These are phyloP conservation scores for Solenopsis fugax DNA, from an alignment of 1,140 invertebrate genomes.

Conservation along the genomic window DNA sequence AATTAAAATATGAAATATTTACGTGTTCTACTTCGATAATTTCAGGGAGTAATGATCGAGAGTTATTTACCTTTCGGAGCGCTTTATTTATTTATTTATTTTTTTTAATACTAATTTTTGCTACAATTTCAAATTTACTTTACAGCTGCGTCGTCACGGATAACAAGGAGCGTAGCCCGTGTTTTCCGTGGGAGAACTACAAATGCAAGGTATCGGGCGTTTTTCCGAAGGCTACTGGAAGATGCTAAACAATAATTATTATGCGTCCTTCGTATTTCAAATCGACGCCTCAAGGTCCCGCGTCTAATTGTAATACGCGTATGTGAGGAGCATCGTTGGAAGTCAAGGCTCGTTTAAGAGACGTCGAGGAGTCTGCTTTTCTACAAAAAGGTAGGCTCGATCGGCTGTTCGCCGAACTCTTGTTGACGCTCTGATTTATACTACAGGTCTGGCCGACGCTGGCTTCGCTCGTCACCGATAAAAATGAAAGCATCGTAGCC, in stretches of 20 bases:
- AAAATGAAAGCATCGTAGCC: slow-evolving; percentile 53
- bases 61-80: not conserved
- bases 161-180: not conserved
- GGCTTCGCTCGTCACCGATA: slow-evolving; percentile 23
- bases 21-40: not conserved
- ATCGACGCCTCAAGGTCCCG: slow-evolving; percentile 21
- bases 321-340: not conserved
- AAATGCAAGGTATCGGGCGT: not conserved
- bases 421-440: not conserved
- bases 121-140: slow-evolving; percentile 13
- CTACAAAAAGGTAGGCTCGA: not conserved
- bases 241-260: slow-evolving; percentile 25
- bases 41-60: not conserved
- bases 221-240: slow-evolving; percentile 22
- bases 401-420: not conserved
- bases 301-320: not conserved
- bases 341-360: not conserved
- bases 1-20: not conserved
- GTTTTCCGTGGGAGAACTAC: not conserved
- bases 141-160: not conserved
- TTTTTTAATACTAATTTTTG: not conserved
- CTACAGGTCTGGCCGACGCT: not conserved
- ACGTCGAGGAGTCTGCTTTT: not conserved
- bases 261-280: slow-evolving; percentile 40
- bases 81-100: not conserved